These are phyloP conservation scores for Hipposideros armiger DNA, from an alignment of 2,113 vertebrate species.

Conservation along the genomic window DNA sequence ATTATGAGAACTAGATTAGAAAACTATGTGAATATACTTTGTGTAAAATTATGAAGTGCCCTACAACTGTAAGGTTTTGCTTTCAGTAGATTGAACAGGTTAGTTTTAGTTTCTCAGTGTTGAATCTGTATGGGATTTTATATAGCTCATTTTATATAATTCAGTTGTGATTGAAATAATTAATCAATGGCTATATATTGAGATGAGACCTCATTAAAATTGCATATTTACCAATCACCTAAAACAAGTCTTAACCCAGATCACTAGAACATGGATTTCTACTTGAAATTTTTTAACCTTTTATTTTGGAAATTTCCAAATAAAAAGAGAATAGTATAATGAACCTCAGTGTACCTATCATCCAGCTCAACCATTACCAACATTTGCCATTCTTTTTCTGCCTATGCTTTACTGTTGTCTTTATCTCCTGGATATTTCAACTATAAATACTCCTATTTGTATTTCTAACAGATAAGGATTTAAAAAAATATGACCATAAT, in stretches of 20 bases:
- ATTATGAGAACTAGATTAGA: conserved; percentile 11
- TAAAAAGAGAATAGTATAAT: conserved; percentile 48
- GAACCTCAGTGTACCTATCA: neutral
- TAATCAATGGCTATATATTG: neutral
- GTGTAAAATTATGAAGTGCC: neutral
- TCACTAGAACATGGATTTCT: conserved; percentile 36
- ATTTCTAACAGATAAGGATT: conserved; percentile 40
- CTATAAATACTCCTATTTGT: conserved; percentile 31
- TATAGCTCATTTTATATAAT: conserved; percentile 56
- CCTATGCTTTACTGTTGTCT: conserved; percentile 15
- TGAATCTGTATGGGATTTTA: conserved; percentile 20
- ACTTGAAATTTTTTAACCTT: conserved; percentile 23
- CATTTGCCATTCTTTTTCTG: conserved; percentile 49
- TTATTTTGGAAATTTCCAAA: conserved; percentile 61
- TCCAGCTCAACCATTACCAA: conserved; percentile 45
- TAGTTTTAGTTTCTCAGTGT: conserved; percentile 41
- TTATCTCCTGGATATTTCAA: neutral
- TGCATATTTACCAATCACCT: conserved; percentile 18
- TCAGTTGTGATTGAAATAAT: conserved; percentile 29
- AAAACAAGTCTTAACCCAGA: conserved; percentile 33
- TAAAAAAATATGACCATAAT: neutral
- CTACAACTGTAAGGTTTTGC: neutral
- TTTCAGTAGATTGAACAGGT: neutral
- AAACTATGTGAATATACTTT: conserved; percentile 39
- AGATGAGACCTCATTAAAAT: conserved; percentile 50